Conservation (phyloP, 2,113 vertebrate species). For the Egretta garzetta region DNA sequence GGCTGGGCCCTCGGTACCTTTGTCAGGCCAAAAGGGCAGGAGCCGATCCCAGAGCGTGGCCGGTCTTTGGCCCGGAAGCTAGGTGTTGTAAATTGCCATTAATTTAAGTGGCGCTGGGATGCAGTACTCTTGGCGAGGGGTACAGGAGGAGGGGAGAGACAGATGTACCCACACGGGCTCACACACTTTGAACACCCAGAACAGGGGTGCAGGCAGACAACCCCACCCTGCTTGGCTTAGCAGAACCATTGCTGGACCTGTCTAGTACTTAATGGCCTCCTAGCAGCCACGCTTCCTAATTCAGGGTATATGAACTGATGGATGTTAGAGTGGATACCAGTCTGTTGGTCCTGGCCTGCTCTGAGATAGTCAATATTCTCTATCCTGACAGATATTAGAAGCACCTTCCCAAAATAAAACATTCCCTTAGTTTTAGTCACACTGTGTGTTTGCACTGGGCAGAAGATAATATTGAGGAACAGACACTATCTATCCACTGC, state of each 20-base stretch:
- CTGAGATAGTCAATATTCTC: background rate
- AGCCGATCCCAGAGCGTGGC: background rate
- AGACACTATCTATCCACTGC: too few relatives aligned
- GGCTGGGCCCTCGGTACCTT: background rate
- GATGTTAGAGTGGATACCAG: background rate
- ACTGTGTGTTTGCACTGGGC: background rate
- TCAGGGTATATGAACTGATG: background rate
- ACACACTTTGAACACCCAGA: accelerated
- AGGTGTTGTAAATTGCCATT: background rate
- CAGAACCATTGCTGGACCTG: background rate
- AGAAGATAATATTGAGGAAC: too few relatives aligned
- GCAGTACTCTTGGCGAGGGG: background rate
- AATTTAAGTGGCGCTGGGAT: background rate
- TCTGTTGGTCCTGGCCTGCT: background rate
- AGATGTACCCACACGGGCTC: background rate
- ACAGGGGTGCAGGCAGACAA: background rate
- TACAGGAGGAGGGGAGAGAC: background rate
- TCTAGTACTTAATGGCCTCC: background rate
- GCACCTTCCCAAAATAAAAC: background rate
- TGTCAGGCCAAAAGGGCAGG: background rate
- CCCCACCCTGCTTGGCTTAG: background rate
- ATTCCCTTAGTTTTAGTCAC: background rate
- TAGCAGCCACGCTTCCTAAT: too few relatives aligned
- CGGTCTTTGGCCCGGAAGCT: background rate
- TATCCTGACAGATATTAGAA: background rate